Conservation (phyloP, 2,888 invertebrate genomes). For the Sycophila texana region DNA sequence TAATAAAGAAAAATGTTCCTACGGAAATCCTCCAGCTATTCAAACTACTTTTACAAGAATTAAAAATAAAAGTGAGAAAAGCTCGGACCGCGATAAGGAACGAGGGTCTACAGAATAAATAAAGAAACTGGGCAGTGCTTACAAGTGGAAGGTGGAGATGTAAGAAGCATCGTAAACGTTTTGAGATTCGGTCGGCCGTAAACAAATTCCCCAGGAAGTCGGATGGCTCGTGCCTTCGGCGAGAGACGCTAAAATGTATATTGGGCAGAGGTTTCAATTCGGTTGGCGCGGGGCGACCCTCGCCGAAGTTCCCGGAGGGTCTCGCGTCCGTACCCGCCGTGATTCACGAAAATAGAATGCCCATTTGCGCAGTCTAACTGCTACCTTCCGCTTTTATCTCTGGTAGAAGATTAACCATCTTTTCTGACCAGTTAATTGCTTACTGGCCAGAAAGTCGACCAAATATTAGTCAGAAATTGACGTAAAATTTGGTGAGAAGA, state of each 20-base stretch:
- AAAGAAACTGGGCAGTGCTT: no score
- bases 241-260: not conserved
- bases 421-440: not conserved
- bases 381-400: constrained; percentile 19
- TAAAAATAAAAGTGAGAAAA: no score
- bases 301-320: constrained; percentile 8
- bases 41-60: no score
- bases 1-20: no score
- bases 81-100: no score
- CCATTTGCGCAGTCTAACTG: constrained; percentile 21
- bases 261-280: not conserved
- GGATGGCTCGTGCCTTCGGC: constrained; percentile 9
- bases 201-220: constrained; percentile 13
- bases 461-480: not conserved
- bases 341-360: constrained; percentile 36
- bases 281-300: constrained; percentile 4
- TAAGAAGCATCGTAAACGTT: not conserved
- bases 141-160: not conserved
- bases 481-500: no score
- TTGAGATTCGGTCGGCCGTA: not conserved
- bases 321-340: constrained; percentile 1
- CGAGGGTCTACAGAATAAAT: no score
- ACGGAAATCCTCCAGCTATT: no score
- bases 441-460: not conserved
- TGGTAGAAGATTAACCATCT: not conserved